Evolutionary conservation across 2,888 invertebrate genomes (phyloP).

Genomic region (Horisme vitalbata): DNA sequence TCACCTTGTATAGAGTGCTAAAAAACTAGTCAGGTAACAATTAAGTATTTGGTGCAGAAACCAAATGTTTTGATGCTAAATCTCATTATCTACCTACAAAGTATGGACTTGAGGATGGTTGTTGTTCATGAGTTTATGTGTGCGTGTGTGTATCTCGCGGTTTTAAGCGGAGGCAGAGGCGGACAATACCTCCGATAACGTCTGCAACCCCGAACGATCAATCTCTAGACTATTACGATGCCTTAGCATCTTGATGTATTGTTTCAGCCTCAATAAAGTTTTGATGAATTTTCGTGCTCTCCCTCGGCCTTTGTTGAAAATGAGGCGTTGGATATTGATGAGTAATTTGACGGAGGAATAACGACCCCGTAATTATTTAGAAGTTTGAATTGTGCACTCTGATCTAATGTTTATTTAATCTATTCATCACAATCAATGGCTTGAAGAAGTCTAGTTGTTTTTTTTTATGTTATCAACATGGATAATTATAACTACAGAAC

Average conservation of each 20-base stretch:
- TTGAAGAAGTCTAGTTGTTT: too few species aligned
- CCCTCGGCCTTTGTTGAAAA: slow-evolving; percentile 69
- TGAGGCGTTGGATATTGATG: slow-evolving; percentile 74
- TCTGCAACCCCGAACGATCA: slow-evolving; percentile 72
- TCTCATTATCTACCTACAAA: too few species aligned
- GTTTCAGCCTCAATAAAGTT: slow-evolving; percentile 81
- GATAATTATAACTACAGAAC: too few species aligned
- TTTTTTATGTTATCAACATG: too few species aligned
- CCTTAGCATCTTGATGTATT: slow-evolving; percentile 81
- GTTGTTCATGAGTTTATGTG: too few species aligned
- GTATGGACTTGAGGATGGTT: too few species aligned
- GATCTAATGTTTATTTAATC: slow-evolving; percentile 15
- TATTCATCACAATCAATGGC: background rate
- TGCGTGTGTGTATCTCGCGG: too few species aligned
- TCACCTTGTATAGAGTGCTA: too few species aligned
- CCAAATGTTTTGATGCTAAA: too few species aligned
- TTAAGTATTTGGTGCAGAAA: too few species aligned
- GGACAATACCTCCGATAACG: slow-evolving; percentile 67
- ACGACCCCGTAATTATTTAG: slow-evolving; percentile 63
- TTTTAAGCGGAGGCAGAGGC: slow-evolving; percentile 39
- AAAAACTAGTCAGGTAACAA: too few species aligned
- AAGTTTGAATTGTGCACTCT: slow-evolving; percentile 30
- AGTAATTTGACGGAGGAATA: slow-evolving; percentile 72
- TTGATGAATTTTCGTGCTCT: slow-evolving; percentile 80
- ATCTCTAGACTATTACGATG: slow-evolving; percentile 79